A percentile compares a stretch with the other conserved stretches of the same genome.
phyloP scores from a whole-genome alignment of 2,113 vertebrate genomes.

The Capreolus pygargus region DNA sequence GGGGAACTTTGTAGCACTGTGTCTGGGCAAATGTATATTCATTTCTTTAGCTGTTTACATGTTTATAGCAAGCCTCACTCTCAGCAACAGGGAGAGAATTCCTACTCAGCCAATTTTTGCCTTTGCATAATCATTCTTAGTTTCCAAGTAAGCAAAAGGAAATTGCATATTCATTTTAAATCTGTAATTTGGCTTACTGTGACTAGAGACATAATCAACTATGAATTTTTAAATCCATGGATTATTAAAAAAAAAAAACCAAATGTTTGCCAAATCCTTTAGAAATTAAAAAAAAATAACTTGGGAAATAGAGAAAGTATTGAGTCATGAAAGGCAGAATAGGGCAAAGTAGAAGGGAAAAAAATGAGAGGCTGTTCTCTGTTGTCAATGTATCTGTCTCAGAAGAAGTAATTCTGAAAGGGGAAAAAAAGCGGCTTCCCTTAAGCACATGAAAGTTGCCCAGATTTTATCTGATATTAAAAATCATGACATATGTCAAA shows the following conservation, averaged over 20 bases:
- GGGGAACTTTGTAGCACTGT: background rate
- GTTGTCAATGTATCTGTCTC: background rate
- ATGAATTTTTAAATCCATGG: conserved; percentile 45
- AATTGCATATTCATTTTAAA: conserved; percentile 57
- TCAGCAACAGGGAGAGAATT: background rate
- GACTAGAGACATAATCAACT: background rate
- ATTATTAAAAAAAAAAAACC: conserved; percentile 47
- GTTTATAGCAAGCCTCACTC: background rate
- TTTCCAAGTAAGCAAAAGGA: conserved; percentile 31
- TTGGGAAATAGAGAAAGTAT: background rate
- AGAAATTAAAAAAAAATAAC: conserved; percentile 6
- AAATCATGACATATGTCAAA: conserved; percentile 48
- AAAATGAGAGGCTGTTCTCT: background rate
- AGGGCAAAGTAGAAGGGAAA: background rate
- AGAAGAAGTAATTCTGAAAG: conserved; percentile 5
- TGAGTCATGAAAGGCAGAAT: background rate
- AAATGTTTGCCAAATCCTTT: conserved; percentile 19
- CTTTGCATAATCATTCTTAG: background rate
- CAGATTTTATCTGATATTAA: conserved; percentile 60
- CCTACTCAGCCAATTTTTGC: background rate
- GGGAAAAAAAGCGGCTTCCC: background rate
- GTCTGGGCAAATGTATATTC: background rate
- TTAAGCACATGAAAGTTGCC: background rate
- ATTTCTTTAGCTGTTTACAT: conserved; percentile 53
- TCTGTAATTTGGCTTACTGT: conserved; percentile 31